These are phyloP conservation scores for Illadopsis cleaveri DNA, from an alignment of 2,113 vertebrate species.

Conservation along the genomic window DNA sequence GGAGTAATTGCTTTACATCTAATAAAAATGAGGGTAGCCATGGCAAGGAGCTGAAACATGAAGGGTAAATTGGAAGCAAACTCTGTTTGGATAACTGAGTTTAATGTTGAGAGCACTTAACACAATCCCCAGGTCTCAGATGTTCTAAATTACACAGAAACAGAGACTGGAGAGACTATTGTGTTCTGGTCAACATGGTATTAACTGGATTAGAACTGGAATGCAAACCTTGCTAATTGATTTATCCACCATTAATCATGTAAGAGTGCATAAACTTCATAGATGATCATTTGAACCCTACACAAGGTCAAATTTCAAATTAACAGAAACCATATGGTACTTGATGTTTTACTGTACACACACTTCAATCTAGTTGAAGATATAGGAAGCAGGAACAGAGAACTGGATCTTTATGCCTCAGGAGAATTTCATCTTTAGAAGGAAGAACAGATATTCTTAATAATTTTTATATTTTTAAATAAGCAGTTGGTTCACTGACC, in stretches of 20 bases:
- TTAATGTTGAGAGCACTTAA: conserved; percentile 41
- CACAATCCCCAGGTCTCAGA: not conserved
- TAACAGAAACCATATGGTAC: conserved; percentile 1
- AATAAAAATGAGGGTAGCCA: not conserved
- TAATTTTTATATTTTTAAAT: not conserved
- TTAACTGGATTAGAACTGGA: conserved; percentile 52
- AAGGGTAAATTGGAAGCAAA: not conserved
- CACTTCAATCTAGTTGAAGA: not conserved
- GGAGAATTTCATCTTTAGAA: not conserved
- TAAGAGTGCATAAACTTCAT: not conserved
- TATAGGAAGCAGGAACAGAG: not conserved
- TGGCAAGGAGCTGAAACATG: conserved; percentile 27
- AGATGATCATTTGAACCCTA: conserved; percentile 1
- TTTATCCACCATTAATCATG: conserved; percentile 18
- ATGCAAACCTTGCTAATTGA: conserved; percentile 48
- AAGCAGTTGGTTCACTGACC: not conserved
- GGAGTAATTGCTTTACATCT: not conserved
- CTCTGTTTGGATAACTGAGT: conserved; percentile 9
- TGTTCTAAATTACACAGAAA: conserved; percentile 45
- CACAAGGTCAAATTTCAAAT: conserved; percentile 18
- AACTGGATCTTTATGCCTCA: not conserved
- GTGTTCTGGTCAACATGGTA: conserved; percentile 1
- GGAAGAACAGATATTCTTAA: not conserved
- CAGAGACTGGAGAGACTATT: conserved; percentile 12
- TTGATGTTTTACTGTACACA: not conserved